Evolutionary conservation across 2,113 vertebrate species (phyloP).

Genomic region (Ailurus styani): DNA sequence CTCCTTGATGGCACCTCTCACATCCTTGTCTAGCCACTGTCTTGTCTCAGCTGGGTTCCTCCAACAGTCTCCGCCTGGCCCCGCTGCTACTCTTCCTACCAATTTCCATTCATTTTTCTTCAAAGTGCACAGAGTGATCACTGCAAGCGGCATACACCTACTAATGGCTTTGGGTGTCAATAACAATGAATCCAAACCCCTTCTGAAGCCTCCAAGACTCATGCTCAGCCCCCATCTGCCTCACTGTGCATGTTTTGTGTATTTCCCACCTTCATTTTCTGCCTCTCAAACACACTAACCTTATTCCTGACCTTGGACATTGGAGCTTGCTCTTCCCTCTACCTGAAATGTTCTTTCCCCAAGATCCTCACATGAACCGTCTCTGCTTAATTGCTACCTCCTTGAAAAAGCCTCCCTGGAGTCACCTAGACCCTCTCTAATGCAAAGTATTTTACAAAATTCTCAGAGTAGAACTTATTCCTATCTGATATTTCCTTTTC

Average conservation of each 20-base stretch:
- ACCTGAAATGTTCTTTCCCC: neutral
- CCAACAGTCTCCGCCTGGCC: neutral
- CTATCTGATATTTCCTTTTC: neutral
- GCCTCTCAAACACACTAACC: neutral
- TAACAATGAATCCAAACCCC: neutral
- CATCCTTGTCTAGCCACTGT: neutral
- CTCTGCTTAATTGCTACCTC: neutral
- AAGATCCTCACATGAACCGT: neutral
- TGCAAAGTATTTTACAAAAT: neutral
- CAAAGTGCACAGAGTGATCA: neutral
- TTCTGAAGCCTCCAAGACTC: neutral
- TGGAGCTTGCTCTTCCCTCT: neutral
- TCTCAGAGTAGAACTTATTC: neutral
- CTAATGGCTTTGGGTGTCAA: neutral
- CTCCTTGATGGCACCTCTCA: neutral
- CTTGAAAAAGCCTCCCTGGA: neutral
- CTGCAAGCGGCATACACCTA: neutral
- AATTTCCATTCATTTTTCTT: neutral
- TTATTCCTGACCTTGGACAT: neutral
- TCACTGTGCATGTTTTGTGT: rapidly evolving
- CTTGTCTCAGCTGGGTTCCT: neutral
- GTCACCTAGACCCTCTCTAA: neutral
- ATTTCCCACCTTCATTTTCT: neutral
- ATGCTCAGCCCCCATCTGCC: rapidly evolving
- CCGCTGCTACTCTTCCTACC: neutral